phyloP scores from a whole-genome alignment of 2,113 vertebrate species.

The Thamnaconus septentrionalis region DNA sequence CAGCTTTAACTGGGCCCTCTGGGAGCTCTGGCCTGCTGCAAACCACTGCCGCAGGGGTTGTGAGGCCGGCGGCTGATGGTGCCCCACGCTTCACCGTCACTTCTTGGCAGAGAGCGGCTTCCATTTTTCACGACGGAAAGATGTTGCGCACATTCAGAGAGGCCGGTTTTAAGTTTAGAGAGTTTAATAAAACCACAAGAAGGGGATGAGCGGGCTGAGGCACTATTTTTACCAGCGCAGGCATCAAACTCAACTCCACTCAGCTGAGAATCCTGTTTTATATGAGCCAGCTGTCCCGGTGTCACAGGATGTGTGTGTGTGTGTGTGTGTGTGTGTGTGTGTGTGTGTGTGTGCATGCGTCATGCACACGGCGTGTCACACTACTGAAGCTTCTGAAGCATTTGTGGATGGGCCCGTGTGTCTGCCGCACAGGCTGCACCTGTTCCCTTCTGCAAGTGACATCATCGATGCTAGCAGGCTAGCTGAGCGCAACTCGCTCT shows the following conservation, averaged over 20 bases:
- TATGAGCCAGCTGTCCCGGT: slow-evolving; percentile 29
- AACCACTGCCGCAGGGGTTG: no score
- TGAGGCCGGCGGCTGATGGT: not conserved
- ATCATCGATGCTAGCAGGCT: slow-evolving; percentile 24
- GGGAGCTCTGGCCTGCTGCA: no score
- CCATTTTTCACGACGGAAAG: slow-evolving; percentile 11
- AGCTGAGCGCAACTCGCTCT: slow-evolving; percentile 1
- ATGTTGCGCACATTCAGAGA: not conserved
- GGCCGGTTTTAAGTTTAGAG: not conserved
- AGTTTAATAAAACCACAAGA: slow-evolving; percentile 3
- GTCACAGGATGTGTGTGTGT: not conserved
- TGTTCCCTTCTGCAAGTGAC: slow-evolving; percentile 55
- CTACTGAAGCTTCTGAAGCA: slow-evolving; percentile 20
- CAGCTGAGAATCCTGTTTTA: slow-evolving; percentile 23
- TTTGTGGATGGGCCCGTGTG: slow-evolving; percentile 24
- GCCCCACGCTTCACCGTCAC: not conserved
- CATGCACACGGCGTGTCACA: slow-evolving; percentile 12
- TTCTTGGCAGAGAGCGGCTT: slow-evolving; percentile 15
- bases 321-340: slow-evolving; percentile 7
- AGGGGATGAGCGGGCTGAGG: not conserved
- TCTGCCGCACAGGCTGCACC: slow-evolving; percentile 51
- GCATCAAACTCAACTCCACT: slow-evolving; percentile 18
- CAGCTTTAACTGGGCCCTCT: no score
- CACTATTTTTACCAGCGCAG: not conserved
- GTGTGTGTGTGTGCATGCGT: no score